phyloP scores from a whole-genome alignment of 2,888 invertebrate species.

The Drosophila leonis region DNA sequence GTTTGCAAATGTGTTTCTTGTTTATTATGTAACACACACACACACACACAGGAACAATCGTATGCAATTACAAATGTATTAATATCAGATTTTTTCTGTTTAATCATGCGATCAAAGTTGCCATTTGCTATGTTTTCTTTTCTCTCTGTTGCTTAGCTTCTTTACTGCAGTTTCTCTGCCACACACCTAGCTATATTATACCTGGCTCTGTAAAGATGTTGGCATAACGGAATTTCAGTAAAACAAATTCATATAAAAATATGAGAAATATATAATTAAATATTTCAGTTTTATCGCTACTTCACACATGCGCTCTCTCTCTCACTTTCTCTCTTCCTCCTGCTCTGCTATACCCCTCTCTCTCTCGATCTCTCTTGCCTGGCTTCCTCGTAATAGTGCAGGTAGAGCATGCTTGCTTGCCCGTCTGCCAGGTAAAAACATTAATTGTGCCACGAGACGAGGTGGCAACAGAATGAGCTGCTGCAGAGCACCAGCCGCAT shows the following conservation, averaged over 20 bases:
- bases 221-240: not conserved
- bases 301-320: not conserved
- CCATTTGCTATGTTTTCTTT: not conserved
- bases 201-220: not conserved
- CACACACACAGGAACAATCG: not conserved
- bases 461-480: slow-evolving; percentile 3
- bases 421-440: not conserved
- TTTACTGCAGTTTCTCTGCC: not conserved
- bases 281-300: not conserved
- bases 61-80: not conserved
- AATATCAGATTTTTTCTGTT: not conserved
- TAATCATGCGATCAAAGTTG: not conserved
- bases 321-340: not conserved
- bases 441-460: slow-evolving; percentile 9
- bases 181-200: not conserved
- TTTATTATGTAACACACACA: not conserved
- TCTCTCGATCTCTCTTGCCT: not conserved
- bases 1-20: not conserved
- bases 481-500: not conserved
- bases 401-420: slow-evolving; percentile 1
- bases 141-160: too few relatives aligned
- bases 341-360: not conserved
- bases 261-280: not conserved
- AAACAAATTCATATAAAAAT: slow-evolving; percentile 1
- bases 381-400: not conserved